These are phyloP conservation scores for Drosophila macrospina DNA, from an alignment of 2,888 invertebrate genomes.

Conservation along the genomic window DNA sequence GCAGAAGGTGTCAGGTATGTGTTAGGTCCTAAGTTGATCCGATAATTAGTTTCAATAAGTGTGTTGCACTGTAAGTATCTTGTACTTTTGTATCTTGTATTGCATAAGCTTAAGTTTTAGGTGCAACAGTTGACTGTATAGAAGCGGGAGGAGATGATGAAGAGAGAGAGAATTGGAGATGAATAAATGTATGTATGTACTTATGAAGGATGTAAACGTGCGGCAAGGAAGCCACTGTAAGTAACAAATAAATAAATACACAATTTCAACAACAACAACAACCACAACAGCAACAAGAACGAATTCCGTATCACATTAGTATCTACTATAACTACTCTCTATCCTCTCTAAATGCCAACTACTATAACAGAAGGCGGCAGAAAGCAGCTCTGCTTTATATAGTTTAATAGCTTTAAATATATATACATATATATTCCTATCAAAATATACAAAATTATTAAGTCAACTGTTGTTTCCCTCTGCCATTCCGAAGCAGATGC, in stretches of 20 bases:
- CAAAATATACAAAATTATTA: conserved; percentile 46
- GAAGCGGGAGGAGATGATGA: conserved; percentile 3
- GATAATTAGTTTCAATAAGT: conserved; percentile 68
- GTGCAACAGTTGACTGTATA: conserved; percentile 67
- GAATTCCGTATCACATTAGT: conserved; percentile 46
- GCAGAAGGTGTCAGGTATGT: conserved; percentile 60
- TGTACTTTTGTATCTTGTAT: conserved; percentile 31
- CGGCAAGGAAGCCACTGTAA: conserved; percentile 84
- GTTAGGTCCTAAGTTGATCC: conserved; percentile 67
- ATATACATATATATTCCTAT: conserved; percentile 18
- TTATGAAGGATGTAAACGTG: conserved; percentile 55
- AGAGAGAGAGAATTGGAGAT: conserved; percentile 41
- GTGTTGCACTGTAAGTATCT: conserved; percentile 57
- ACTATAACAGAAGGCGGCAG: conserved; percentile 18
- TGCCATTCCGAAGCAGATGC: conserved; percentile 42
- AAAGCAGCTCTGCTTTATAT: conserved; percentile 34
- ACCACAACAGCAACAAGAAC: conserved; percentile 49
- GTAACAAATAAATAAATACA: conserved; percentile 63
- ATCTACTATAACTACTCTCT: conserved; percentile 56
- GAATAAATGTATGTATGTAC: conserved; percentile 39
- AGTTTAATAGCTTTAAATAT: conserved; percentile 30
- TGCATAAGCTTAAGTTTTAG: conserved; percentile 64
- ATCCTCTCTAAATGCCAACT: conserved; percentile 49
- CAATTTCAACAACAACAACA: conserved; percentile 49
- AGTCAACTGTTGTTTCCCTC: conserved; percentile 73